These are phyloP conservation scores for Platysternon megacephalum DNA, from an alignment of 2,113 vertebrate genomes.

Conservation along the genomic window DNA sequence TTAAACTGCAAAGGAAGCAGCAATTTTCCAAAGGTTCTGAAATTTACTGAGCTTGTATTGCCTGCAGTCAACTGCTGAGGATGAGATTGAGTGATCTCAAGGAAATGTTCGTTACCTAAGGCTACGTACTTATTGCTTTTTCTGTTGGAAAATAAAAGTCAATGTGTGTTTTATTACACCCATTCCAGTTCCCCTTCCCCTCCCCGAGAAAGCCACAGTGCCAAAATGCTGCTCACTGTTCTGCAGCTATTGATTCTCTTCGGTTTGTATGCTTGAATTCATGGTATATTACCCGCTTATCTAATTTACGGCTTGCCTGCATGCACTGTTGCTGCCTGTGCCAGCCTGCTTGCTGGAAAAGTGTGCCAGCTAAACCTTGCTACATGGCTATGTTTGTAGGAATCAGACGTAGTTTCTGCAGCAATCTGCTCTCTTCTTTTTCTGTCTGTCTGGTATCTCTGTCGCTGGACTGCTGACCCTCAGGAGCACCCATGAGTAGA, in stretches of 20 bases:
- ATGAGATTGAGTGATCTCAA: not conserved
- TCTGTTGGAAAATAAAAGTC: slow-evolving; percentile 29
- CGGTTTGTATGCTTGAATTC: not conserved
- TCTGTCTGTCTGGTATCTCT: too few relatives aligned
- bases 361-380: not conserved
- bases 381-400: not conserved
- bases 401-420: not conserved
- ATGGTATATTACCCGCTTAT: not conserved
- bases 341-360: not conserved
- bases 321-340: fast-evolving
- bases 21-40: slow-evolving; percentile 22
- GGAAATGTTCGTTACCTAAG: slow-evolving; percentile 37
- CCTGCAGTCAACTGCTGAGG: not conserved
- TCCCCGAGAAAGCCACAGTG: fast-evolving
- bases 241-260: not conserved
- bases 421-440: not conserved
- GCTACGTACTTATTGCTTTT: slow-evolving; percentile 55
- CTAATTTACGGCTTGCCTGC: fast-evolving
- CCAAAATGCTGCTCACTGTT: not conserved
- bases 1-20: not conserved
- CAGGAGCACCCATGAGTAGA: not conserved
- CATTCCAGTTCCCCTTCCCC: not conserved
- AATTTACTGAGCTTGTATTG: slow-evolving; percentile 22
- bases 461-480: not conserved
- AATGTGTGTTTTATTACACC: not conserved